Percentiles rank a stretch among this genome's conserved stretches.
Conservation (phyloP, 2,113 vertebrate species). For the Ardeotis arabs region DNA sequence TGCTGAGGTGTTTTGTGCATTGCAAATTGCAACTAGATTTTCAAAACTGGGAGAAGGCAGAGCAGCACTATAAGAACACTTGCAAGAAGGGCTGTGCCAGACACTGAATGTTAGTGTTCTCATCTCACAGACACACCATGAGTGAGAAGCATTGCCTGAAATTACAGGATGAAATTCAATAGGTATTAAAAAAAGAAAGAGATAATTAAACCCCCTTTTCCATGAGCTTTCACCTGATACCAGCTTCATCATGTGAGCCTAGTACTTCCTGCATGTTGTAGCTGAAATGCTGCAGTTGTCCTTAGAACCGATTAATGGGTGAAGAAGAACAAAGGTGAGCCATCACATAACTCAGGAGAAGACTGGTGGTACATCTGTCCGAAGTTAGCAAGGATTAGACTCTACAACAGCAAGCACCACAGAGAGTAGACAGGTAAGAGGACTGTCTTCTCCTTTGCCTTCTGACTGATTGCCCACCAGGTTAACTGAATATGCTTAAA, state of each 20-base stretch:
- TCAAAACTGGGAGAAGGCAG: not conserved
- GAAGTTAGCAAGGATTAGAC: not conserved
- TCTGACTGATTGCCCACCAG: not conserved
- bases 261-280: not conserved
- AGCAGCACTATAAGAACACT: not conserved
- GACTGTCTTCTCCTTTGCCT: not conserved
- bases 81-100: not conserved
- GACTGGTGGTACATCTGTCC: not conserved
- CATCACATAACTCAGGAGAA: fast-evolving
- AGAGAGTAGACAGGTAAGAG: not conserved
- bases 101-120: not conserved
- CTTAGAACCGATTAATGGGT: not conserved
- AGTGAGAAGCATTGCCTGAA: not conserved
- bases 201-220: not conserved
- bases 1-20: not conserved
- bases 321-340: not conserved
- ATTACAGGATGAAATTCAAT: not conserved
- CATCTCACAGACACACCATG: not conserved
- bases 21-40: not conserved
- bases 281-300: not conserved
- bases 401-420: fast-evolving
- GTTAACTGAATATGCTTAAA: not conserved
- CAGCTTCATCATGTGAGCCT: not conserved
- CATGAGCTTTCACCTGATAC: not conserved
- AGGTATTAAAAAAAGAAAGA: not conserved